phyloP scores from a whole-genome alignment of 2,797 vertebrate genomes.

The Garrulus glandarius region DNA sequence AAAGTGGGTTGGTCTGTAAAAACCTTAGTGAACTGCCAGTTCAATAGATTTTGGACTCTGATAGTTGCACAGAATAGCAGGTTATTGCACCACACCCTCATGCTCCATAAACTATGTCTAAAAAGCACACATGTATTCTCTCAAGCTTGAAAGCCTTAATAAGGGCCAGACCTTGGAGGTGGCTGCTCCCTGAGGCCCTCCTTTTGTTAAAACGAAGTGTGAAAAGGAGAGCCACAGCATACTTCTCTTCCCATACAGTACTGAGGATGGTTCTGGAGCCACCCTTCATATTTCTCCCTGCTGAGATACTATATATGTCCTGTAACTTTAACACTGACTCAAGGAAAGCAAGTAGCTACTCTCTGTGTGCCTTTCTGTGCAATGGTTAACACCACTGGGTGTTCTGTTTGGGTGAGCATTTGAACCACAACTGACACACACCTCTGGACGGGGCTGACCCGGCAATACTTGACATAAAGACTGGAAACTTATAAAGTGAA shows the following conservation, averaged over 20 bases:
- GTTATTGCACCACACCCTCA: background rate
- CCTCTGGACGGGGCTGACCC: background rate
- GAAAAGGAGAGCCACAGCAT: background rate
- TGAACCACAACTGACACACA: background rate
- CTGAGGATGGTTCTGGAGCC: background rate
- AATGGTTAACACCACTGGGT: background rate
- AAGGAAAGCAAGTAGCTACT: background rate
- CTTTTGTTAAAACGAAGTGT: background rate
- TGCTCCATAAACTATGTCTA: background rate
- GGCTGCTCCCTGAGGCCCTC: background rate
- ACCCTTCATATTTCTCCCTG: background rate
- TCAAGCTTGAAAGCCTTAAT: background rate
- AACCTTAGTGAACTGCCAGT: background rate
- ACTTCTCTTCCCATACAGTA: background rate
- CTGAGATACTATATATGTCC: background rate
- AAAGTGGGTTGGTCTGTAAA: background rate
- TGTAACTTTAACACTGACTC: background rate
- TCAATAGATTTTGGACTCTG: background rate
- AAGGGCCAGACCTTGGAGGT: background rate
- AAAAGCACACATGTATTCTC: background rate
- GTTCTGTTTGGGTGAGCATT: background rate
- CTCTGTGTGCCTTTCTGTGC: background rate
- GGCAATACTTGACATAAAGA: background rate
- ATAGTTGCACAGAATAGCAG: background rate
- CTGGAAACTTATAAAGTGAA: background rate